A percentile compares a stretch with the other conserved stretches of the same genome.
These are phyloP conservation scores for Porites australiensis DNA, from an alignment of 64 coral and sea anemone species.

Conservation along the genomic window DNA sequence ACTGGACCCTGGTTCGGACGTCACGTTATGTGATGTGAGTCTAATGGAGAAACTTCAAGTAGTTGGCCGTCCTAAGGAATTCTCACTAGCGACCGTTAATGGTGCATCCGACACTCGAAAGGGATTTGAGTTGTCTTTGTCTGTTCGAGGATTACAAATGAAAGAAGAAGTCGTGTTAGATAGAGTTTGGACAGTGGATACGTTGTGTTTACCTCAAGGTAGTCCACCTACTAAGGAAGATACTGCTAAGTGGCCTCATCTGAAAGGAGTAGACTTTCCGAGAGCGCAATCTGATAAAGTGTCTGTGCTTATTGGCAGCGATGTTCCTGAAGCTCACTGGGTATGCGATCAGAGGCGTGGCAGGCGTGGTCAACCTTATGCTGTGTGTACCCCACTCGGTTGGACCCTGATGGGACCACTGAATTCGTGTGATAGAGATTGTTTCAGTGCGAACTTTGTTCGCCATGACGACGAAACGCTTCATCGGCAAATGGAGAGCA, in stretches of 20 bases:
- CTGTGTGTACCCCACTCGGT: constrained; percentile 56
- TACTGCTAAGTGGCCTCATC: constrained; percentile 39
- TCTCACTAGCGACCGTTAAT: constrained; percentile 52
- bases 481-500: not conserved
- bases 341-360: constrained; percentile 55
- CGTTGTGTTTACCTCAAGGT: constrained; percentile 30
- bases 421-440: not conserved
- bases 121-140: constrained; percentile 52
- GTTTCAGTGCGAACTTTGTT: constrained; percentile 17
- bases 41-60: constrained; percentile 48
- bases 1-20: constrained; percentile 46
- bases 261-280: constrained; percentile 33
- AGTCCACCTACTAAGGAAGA: constrained; percentile 20
- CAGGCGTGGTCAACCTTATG: constrained; percentile 57
- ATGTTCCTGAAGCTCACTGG: constrained; percentile 76
- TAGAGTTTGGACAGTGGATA: constrained; percentile 50
- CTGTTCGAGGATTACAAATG: not conserved
- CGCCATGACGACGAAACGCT: not conserved
- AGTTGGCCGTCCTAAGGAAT: not conserved
- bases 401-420: constrained; percentile 68
- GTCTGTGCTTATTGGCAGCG: constrained; percentile 50
- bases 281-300: constrained; percentile 41
- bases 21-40: constrained; percentile 33
- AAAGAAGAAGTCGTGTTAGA: constrained; percentile 36
- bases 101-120: not conserved